A percentile compares a stretch with the other conserved stretches of the same genome.
These are phyloP conservation scores for Pelagia noctiluca DNA, from an alignment of 30 jellyfish, hydroid and myxozoan genomes.

Conservation along the genomic window DNA sequence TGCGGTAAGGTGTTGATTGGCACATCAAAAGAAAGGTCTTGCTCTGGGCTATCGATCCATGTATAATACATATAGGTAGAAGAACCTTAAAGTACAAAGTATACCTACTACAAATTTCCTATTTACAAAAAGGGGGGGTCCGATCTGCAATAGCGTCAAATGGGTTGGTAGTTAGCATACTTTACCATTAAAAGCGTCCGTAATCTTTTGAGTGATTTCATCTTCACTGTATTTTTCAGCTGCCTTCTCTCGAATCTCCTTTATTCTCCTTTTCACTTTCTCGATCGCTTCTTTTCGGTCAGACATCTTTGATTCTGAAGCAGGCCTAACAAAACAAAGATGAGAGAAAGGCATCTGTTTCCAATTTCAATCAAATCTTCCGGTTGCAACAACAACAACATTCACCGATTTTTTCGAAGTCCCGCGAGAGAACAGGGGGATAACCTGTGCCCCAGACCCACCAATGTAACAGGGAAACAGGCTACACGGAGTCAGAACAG, in stretches of 20 bases:
- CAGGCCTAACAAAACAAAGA: neutral
- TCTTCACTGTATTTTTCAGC: slow-evolving; percentile 50
- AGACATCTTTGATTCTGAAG: neutral
- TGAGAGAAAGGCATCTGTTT: slow-evolving; percentile 1
- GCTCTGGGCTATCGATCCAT: too few relatives aligned
- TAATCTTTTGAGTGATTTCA: slow-evolving; percentile 21
- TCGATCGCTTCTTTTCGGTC: slow-evolving; percentile 21
- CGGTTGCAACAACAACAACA: neutral
- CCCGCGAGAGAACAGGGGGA: too few relatives aligned
- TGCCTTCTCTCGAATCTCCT: slow-evolving; percentile 34
- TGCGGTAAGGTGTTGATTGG: too few relatives aligned
- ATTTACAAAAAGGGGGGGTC: neutral
- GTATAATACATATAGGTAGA: too few relatives aligned
- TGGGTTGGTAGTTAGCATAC: neutral
- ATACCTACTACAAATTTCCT: too few relatives aligned
- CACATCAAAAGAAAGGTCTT: too few relatives aligned
- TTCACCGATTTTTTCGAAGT: too few relatives aligned
- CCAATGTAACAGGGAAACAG: too few relatives aligned
- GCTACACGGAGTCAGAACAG: too few relatives aligned
- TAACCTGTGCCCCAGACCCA: too few relatives aligned
- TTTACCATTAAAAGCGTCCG: slow-evolving; percentile 57
- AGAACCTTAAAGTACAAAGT: too few relatives aligned
- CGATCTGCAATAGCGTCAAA: neutral
- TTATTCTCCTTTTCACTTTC: slow-evolving; percentile 26
- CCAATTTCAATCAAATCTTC: neutral